phyloP scores from a whole-genome alignment of 2,888 invertebrate species.

The Ethmia dodecea region DNA sequence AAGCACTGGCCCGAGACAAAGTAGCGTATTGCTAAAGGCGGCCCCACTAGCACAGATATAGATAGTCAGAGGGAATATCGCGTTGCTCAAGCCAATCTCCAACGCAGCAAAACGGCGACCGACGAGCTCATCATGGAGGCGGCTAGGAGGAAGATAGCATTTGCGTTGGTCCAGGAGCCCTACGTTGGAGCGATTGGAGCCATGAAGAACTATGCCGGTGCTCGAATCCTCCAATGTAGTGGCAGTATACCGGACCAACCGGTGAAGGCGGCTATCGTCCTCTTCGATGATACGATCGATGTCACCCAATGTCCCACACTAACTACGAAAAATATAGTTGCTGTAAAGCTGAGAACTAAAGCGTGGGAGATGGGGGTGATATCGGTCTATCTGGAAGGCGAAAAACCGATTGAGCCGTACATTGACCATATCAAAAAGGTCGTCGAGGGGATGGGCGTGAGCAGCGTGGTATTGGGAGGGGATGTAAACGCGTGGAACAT shows the following conservation, averaged over 20 bases:
- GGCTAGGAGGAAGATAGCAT: not conserved
- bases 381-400: conserved; percentile 5
- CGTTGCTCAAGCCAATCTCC: conserved; percentile 12
- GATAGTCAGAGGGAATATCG: conserved; percentile 1
- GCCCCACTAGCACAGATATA: not conserved
- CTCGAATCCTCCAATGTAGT: conserved; percentile 2
- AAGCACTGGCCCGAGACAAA: not conserved
- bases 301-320: not conserved
- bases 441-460: not conserved
- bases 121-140: conserved; percentile 12
- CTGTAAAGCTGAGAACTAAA: not conserved
- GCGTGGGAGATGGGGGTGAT: conserved; percentile 2
- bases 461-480: conserved; percentile 16
- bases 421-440: conserved; percentile 1
- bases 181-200: conserved; percentile 5
- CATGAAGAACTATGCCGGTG: conserved; percentile 2
- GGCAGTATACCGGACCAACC: not conserved
- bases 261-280: conserved; percentile 6
- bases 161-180: conserved; percentile 16
- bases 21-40: conserved; percentile 3
- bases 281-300: conserved; percentile 1
- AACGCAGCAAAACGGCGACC: conserved; percentile 9
- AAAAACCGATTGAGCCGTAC: conserved; percentile 7
- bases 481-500: conserved; percentile 19
- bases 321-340: conserved; percentile 5